Conservation (phyloP, 2,113 vertebrate species). For the Toxotes jaculatrix region DNA sequence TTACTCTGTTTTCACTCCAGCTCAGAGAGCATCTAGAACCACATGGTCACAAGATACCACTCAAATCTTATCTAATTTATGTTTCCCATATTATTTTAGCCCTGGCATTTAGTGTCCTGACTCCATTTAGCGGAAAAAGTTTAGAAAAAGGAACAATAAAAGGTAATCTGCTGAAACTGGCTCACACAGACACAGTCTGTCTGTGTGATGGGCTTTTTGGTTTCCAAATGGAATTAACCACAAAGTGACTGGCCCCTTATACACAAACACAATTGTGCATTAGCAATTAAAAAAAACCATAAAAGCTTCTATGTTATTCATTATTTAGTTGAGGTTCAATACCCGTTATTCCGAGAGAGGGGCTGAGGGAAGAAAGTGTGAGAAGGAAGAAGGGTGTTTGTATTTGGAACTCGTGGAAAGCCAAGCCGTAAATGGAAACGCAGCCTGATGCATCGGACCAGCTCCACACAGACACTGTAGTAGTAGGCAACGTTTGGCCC, state of each 20-base stretch:
- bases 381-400: background rate
- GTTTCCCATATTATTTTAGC: constrained; percentile 1
- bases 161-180: constrained; percentile 13
- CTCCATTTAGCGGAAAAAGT: background rate
- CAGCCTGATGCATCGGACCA: constrained; percentile 7
- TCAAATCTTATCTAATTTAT: constrained; percentile 24
- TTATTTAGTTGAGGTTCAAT: constrained; percentile 17
- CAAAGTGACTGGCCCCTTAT: background rate
- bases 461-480: constrained; percentile 5
- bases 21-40: background rate
- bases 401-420: background rate
- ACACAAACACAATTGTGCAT: background rate
- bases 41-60: background rate
- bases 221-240: constrained; percentile 31
- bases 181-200: background rate
- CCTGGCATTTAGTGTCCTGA: constrained; percentile 18
- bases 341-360: background rate
- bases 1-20: constrained; percentile 34
- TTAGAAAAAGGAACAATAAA: constrained; percentile 30
- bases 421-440: constrained; percentile 10
- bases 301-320: background rate
- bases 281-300: background rate
- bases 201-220: background rate
- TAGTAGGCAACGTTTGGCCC: constrained; percentile 56
- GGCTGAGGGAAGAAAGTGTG: background rate